A percentile compares a stretch with the other conserved stretches of the same genome.
Conservation (phyloP, 2,888 invertebrate species). For the Apotomis capreana region DNA sequence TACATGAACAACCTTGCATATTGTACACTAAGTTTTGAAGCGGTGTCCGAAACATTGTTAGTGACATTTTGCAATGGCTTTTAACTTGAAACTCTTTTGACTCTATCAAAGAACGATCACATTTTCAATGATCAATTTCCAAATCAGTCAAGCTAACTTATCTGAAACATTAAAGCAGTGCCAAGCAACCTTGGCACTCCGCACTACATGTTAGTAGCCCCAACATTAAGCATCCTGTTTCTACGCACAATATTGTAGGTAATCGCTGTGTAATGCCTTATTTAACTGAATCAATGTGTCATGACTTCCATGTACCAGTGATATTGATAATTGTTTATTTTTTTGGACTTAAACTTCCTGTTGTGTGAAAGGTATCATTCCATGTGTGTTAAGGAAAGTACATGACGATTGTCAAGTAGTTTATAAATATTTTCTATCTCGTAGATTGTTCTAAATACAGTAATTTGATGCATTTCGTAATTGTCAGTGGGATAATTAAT, state of each 20-base stretch:
- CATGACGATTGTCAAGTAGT: conserved; percentile 48
- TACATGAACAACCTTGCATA: no score
- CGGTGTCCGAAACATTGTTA: no score
- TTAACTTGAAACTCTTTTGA: no score
- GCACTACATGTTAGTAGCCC: neutral
- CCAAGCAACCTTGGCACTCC: no score
- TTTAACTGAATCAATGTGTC: neutral
- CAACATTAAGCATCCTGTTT: neutral
- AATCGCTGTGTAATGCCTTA: neutral
- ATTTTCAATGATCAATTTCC: no score
- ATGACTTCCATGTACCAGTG: conserved; percentile 7
- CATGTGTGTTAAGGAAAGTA: conserved; percentile 2
- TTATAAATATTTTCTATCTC: conserved; percentile 52
- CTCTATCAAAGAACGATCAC: no score
- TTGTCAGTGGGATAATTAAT: conserved; percentile 72
- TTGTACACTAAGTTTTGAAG: no score
- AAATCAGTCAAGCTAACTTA: no score
- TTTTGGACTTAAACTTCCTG: neutral
- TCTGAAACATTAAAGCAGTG: no score
- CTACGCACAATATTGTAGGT: neutral
- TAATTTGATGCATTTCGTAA: conserved; percentile 80
- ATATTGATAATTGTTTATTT: neutral
- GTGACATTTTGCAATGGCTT: no score
- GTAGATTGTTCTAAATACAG: conserved; percentile 75
- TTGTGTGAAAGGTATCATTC: conserved; percentile 17